Evolutionary conservation across 2,113 vertebrate genomes (phyloP), one percentile per base, ranked within the genome.

Genomic region (Platichthys flesus): DNA sequence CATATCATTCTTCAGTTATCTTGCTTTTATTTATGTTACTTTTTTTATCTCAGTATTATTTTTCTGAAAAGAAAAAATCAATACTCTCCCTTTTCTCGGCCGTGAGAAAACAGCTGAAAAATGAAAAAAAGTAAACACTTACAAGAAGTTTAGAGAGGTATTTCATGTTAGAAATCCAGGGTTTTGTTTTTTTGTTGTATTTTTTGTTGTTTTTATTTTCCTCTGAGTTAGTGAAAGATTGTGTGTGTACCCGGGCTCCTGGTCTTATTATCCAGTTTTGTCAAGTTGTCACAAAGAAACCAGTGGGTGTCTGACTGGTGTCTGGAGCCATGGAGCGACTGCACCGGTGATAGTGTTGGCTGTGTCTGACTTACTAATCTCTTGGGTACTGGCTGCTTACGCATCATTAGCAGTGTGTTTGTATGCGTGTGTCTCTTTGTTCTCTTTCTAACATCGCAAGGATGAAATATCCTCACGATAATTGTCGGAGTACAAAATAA

Each of bases 41-140:
- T 86, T 93, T 74, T 82, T 83, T 81, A 80, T 86, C 54, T 86
- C 59, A 23, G 73, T 86, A 68, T 87, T 90, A 82, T 89, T 89
- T 86, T 74, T 84, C 82, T 78, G 80, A 89, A 90, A 87, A 85
- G 69, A 26, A 91, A 91, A 91, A 89, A 93, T 94, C 91, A 85
- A 93, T 93, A 79, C 23, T 14, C 61, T 71, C 62, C 67, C 65
- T 45, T 88, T 81, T 82, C 85, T 86, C 52, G 58, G 79, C 71
- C 55, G n/a, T 59, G 70, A 85, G 79, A 86, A 67, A 85, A 73
- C 65, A 81, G 85, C 57, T 62, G 45, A 80, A 67, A 23, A 23
- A 23, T 23, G 23, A 23, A 23, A 23, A 23, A 82, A 85, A 90
- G 89, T 78, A 83, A 89, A 84, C 67, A 80, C 72, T 87, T 65